These are phyloP conservation scores for Philereme transversata DNA, from an alignment of 2,888 invertebrate genomes.

Conservation along the genomic window DNA sequence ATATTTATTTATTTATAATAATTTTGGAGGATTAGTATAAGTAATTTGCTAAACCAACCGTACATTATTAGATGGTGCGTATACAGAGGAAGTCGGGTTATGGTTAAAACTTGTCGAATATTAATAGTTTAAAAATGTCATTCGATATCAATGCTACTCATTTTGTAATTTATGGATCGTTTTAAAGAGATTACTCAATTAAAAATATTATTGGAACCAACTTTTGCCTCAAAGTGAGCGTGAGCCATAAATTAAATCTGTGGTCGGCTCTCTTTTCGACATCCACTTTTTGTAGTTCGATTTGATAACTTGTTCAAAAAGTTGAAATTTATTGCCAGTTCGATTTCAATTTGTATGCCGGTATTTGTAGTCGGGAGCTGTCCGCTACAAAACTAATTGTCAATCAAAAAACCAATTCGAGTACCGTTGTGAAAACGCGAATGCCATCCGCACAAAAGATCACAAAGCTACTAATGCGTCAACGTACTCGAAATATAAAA, in stretches of 20 bases:
- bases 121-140: too few species aligned
- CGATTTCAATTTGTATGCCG: conserved; percentile 69
- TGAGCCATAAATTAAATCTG: conserved; percentile 75
- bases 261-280: conserved; percentile 67
- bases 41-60: too few species aligned
- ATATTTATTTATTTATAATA: too few species aligned
- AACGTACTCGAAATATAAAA: conserved; percentile 43
- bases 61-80: too few species aligned
- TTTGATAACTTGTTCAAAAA: conserved; percentile 78
- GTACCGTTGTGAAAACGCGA: conserved; percentile 21
- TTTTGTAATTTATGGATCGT: conserved; percentile 4
- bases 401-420: conserved; percentile 50
- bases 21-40: too few species aligned
- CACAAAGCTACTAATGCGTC: conserved; percentile 37
- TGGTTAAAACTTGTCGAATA: too few species aligned
- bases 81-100: too few species aligned
- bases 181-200: conserved; percentile 33
- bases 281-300: conserved; percentile 74
- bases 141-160: neutral
- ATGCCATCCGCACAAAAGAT: conserved; percentile 29
- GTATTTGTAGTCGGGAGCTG: conserved; percentile 48
- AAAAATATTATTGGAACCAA: conserved; percentile 58
- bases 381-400: conserved; percentile 54
- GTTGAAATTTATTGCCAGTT: conserved; percentile 75
- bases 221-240: conserved; percentile 61